These are phyloP conservation scores for Hirundo rustica DNA, from an alignment of 2,797 vertebrate genomes.

Conservation along the genomic window DNA sequence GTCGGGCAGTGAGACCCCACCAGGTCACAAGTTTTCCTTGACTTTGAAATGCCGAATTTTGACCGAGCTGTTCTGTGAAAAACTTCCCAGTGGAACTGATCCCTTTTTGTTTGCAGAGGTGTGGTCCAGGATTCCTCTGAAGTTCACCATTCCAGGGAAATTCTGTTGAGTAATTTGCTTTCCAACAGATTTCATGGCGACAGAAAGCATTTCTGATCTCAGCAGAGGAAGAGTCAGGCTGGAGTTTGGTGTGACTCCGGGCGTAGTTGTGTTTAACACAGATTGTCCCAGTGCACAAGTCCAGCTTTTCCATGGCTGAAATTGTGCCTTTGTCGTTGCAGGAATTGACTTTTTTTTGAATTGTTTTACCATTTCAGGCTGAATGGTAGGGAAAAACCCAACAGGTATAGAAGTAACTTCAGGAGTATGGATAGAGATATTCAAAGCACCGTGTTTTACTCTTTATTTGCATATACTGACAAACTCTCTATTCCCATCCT, in stretches of 20 bases:
- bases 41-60: neutral
- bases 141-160: neutral
- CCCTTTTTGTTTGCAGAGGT: neutral
- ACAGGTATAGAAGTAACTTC: rapidly evolving
- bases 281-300: neutral
- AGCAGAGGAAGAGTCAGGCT: neutral
- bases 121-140: neutral
- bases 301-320: neutral
- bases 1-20: neutral
- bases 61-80: neutral
- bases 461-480: neutral
- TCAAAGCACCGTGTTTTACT: neutral
- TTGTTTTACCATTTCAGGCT: neutral
- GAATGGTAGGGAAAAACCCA: neutral
- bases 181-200: neutral
- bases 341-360: neutral
- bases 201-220: neutral
- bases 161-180: neutral
- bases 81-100: neutral
- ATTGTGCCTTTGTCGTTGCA: neutral
- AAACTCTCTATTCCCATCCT: neutral
- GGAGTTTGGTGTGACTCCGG: neutral
- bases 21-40: neutral
- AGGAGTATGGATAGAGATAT: neutral
- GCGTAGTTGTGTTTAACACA: neutral